Evolutionary conservation across 2,888 invertebrate species (phyloP), one percentile per base, ranked within the genome.

Genomic region (Agriopis aurantiaria): DNA sequence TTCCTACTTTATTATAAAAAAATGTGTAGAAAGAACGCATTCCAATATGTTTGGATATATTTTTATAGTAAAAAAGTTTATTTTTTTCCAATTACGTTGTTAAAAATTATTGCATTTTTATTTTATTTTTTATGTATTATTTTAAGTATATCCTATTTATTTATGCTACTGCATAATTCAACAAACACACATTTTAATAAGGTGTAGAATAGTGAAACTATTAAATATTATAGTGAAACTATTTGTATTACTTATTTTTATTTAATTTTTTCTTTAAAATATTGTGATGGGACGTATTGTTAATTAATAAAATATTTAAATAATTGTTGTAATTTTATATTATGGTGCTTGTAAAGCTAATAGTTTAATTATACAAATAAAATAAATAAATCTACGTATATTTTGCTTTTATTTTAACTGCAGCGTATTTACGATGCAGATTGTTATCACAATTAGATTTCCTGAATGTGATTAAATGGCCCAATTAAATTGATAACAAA

Each of bases 301-400:
- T 90, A 85, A 79, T 83, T 78, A 84, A 71, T 88, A 86, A 88
- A 82, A 88, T 80, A 78, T 89, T 87, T 88, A 83, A 81, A 76
- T 73, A 84, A 85, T 82, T 87, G 87, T 89, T 89, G 85, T 88
- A 88, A 85, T 84, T 80, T 9, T 43, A 80, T 80, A 85, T 86
- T 83, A 86, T 88, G 92, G 92, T 92, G 92, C 92, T 93, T 91
- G 78, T 85, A 85, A 88, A 88, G 85, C 86, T 88, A 79, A 82
- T 85, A 79, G 82, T 85, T 85, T 86, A 82, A 85, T 82, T 86
- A 84, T 82, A 82, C 75, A 81, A 84, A 81, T 82, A 83, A 85
- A 82, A 77, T 70, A 70, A 61, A 58, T 62, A 68, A 41, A 71
- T 65, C 59, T 58, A 61, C 61, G 62, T 62, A 9, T 66, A 66